These are phyloP conservation scores for Cryptomyrus ogoouensis DNA, from an alignment of 2,113 vertebrate species.

Conservation along the genomic window DNA sequence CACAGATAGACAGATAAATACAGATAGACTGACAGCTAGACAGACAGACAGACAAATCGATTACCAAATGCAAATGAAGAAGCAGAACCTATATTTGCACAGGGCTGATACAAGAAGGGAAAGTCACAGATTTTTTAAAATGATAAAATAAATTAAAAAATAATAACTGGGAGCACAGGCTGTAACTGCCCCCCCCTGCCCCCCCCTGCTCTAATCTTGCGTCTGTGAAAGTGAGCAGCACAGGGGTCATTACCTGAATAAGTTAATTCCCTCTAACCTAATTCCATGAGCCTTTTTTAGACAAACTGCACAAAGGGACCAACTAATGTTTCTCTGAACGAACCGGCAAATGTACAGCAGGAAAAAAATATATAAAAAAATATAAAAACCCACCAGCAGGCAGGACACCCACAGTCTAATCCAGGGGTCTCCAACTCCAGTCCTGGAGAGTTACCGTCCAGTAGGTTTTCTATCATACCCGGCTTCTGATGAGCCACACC, in stretches of 20 bases:
- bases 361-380: background rate
- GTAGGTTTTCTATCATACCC: too few relatives aligned
- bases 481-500: too few relatives aligned
- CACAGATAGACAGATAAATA: background rate
- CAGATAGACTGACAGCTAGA: background rate
- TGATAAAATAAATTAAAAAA: background rate
- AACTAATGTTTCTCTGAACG: background rate
- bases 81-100: background rate
- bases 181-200: background rate
- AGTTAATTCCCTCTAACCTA: conserved; percentile 18
- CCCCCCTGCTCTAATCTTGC: background rate
- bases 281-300: conserved; percentile 13
- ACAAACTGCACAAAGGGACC: conserved; percentile 1
- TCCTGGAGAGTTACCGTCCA: too few relatives aligned
- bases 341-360: background rate
- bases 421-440: too few relatives aligned
- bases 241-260: conserved; percentile 11
- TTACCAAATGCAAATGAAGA: background rate
- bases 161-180: background rate
- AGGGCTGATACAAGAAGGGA: background rate
- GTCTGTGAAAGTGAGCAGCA: background rate
- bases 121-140: background rate
- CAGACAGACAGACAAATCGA: background rate
- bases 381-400: background rate
- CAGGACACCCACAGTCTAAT: background rate